A percentile compares a stretch with the other conserved stretches of the same genome.
These are phyloP conservation scores for Clupea harengus DNA, from an alignment of 2,113 vertebrate species.

Conservation along the genomic window DNA sequence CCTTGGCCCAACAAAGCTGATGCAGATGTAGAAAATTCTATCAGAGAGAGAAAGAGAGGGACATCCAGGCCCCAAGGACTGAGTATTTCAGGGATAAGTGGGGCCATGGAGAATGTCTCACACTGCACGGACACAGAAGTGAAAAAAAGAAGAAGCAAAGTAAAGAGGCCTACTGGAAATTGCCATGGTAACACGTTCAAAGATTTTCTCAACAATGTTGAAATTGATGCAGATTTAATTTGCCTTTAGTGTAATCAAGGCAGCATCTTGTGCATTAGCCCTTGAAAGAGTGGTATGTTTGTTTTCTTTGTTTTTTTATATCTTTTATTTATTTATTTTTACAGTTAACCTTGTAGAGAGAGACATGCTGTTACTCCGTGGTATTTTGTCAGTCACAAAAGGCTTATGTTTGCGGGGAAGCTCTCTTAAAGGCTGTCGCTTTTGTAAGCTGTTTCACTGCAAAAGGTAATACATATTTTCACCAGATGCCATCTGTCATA, in stretches of 20 bases:
- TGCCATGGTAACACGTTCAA: conserved; percentile 33
- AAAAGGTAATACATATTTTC: conserved; percentile 22
- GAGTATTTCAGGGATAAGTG: neutral
- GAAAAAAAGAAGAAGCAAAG: conserved; percentile 22
- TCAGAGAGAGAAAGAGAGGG: neutral
- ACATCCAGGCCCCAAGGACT: neutral
- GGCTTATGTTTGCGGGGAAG: neutral
- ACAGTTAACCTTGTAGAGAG: neutral
- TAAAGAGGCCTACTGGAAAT: conserved; percentile 30
- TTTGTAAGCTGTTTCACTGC: neutral
- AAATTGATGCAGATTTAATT: neutral
- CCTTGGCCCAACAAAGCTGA: neutral
- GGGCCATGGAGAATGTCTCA: neutral
- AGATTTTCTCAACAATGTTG: neutral
- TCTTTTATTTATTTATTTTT: neutral
- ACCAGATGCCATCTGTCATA: conserved; percentile 34
- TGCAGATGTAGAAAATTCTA: neutral
- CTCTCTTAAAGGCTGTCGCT: neutral
- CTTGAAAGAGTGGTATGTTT: neutral
- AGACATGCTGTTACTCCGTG: neutral
- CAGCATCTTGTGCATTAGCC: neutral
- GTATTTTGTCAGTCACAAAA: neutral
- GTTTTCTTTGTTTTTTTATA: neutral
- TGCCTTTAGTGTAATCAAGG: neutral
- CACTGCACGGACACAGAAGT: neutral